These are phyloP conservation scores for Propithecus deckenii DNA, from an alignment of 2,797 vertebrate genomes.

Conservation along the genomic window DNA sequence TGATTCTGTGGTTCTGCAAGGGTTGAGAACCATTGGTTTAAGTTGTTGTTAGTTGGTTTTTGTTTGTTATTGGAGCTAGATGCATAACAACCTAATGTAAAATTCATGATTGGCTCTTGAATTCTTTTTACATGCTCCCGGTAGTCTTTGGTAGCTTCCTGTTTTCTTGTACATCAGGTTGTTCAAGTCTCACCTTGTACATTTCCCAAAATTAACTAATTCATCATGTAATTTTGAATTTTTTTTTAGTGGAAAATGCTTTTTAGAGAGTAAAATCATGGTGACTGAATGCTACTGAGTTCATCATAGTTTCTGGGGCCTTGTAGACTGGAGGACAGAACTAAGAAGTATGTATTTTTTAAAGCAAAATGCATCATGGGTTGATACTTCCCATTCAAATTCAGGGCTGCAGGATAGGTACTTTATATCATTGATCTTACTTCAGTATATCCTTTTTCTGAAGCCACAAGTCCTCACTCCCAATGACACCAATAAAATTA, in stretches of 20 bases:
- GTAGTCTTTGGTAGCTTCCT: background rate
- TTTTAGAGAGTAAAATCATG: constrained; percentile 15
- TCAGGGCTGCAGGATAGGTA: background rate
- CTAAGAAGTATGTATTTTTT: background rate
- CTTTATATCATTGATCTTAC: background rate
- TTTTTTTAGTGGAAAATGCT: constrained; percentile 12
- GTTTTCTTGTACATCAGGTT: background rate
- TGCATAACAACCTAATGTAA: background rate
- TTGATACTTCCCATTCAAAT: constrained; percentile 21
- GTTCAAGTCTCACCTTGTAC: background rate
- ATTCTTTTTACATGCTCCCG: background rate
- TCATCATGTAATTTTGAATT: background rate
- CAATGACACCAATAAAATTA: background rate
- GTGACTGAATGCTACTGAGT: background rate
- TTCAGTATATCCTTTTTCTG: background rate
- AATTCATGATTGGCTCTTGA: background rate
- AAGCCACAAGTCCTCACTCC: constrained; percentile 14
- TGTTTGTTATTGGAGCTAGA: background rate
- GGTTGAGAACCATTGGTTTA: background rate
- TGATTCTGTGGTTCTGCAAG: constrained; percentile 7
- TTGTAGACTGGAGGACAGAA: background rate
- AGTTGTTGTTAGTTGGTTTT: background rate
- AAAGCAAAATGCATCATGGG: background rate
- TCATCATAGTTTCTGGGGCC: background rate
- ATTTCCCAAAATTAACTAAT: constrained; percentile 31